A percentile compares a stretch with the other conserved stretches of the same genome.
phyloP scores from a whole-genome alignment of 2,888 invertebrate species.

The Agonopterix alstromeriana region DNA sequence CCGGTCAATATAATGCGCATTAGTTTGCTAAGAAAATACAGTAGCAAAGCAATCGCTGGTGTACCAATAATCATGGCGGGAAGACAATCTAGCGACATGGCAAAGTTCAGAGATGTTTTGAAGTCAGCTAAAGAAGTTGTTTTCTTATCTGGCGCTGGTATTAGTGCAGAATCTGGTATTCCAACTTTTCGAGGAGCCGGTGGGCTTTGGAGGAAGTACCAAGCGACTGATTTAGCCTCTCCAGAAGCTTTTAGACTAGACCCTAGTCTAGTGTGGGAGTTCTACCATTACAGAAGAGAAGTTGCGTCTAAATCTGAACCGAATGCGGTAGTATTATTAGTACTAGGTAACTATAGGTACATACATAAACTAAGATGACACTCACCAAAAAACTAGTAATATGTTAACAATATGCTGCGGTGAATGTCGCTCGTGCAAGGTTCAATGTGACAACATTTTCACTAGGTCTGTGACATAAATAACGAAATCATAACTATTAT shows the following conservation, averaged over 20 bases:
- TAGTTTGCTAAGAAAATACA: conserved; percentile 23
- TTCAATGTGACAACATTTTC: no score
- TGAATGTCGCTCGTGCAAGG: no score
- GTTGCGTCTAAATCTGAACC: conserved; percentile 84
- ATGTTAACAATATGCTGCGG: no score
- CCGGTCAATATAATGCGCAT: conserved; percentile 24
- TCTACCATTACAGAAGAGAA: conserved; percentile 90
- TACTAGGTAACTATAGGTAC: no score
- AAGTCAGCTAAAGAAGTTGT: conserved; percentile 79
- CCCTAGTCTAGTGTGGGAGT: conserved; percentile 93
- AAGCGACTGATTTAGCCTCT: conserved; percentile 80
- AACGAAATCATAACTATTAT: no score
- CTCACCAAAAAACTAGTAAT: no score
- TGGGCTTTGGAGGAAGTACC: conserved; percentile 88
- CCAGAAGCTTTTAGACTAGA: conserved; percentile 82
- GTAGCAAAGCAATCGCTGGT: conserved; percentile 10
- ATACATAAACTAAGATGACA: no score
- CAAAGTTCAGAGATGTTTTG: conserved; percentile 75
- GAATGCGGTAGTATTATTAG: conserved; percentile 74
- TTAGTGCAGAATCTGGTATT: conserved; percentile 90
- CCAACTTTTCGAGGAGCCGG: conserved; percentile 91
- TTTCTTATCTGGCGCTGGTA: conserved; percentile 85
- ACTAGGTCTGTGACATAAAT: no score
- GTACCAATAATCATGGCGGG: conserved; percentile 22
- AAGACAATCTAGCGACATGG: conserved; percentile 54